These are phyloP conservation scores for Coryphaenoides rupestris DNA, from an alignment of 2,113 vertebrate genomes.

Conservation along the genomic window DNA sequence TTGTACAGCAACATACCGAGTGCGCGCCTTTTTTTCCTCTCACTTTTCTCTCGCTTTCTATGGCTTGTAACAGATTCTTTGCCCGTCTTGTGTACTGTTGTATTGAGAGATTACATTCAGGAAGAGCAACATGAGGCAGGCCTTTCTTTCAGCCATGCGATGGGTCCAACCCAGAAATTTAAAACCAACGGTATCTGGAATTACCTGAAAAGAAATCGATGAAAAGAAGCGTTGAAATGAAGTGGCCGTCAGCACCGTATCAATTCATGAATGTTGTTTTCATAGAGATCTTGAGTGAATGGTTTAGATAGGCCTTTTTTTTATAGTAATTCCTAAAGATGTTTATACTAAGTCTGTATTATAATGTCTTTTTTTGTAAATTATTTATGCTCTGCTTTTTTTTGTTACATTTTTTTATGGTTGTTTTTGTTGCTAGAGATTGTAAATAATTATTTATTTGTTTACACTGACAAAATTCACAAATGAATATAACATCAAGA, in stretches of 20 bases:
- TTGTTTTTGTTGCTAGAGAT: constrained; percentile 79
- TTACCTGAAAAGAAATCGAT: constrained; percentile 36
- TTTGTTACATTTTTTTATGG: constrained; percentile 49
- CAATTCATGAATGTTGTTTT: constrained; percentile 38
- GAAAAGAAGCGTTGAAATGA: constrained; percentile 40
- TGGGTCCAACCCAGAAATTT: constrained; percentile 2
- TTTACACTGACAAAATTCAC: constrained; percentile 81
- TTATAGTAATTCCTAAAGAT: constrained; percentile 70
- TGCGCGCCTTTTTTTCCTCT: constrained; percentile 37
- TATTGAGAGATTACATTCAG: neutral
- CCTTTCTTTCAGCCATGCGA: no score
- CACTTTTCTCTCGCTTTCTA: constrained; percentile 28
- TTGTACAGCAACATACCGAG: constrained; percentile 61
- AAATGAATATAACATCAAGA: constrained; percentile 75
- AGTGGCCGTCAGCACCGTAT: constrained; percentile 26
- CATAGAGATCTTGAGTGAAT: constrained; percentile 43
- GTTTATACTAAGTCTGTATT: constrained; percentile 94
- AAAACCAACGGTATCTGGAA: constrained; percentile 25
- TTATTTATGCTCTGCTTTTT: constrained; percentile 85
- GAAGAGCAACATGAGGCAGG: no score
- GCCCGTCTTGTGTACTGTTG: constrained; percentile 47
- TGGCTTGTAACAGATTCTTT: constrained; percentile 45
- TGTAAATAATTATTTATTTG: constrained; percentile 99
- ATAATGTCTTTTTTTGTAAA: constrained; percentile 92
- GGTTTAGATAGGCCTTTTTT: constrained; percentile 40